phyloP scores from a whole-genome alignment of 2,113 vertebrate species.

The Alectura lathami region DNA sequence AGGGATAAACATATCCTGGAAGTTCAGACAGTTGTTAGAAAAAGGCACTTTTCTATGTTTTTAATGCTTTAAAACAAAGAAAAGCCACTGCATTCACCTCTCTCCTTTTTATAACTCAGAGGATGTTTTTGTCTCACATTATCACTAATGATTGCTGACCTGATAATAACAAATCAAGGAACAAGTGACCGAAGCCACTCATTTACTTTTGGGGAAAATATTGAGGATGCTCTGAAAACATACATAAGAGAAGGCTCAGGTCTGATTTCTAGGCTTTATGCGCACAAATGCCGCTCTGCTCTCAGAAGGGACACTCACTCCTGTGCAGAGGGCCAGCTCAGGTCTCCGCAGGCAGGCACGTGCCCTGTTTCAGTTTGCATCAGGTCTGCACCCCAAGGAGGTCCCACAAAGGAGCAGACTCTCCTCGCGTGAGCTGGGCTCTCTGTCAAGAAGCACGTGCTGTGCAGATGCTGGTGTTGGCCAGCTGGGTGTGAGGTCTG shows the following conservation, averaged over 20 bases:
- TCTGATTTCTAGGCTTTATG: not conserved
- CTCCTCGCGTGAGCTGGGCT: not conserved
- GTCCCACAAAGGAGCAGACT: not conserved
- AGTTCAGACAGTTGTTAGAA: not conserved
- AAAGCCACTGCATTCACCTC: not conserved
- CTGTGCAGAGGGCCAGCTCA: not conserved
- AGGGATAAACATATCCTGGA: not conserved
- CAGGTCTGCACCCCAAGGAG: not conserved
- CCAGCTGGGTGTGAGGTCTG: not conserved
- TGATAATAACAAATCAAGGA: not conserved
- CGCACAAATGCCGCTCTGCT: not conserved
- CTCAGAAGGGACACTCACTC: not conserved
- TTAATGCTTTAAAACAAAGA: not conserved
- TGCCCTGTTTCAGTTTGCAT: too few relatives aligned
- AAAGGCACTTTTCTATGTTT: slow-evolving; percentile 58
- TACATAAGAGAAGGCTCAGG: not conserved
- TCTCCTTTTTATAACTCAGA: not conserved
- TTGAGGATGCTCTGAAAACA: not conserved
- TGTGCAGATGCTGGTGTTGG: accelerated
- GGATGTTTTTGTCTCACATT: not conserved
- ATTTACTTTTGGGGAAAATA: not conserved
- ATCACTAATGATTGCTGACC: not conserved
- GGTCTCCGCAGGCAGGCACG: not conserved
- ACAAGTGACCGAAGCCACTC: not conserved
- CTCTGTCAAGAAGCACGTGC: not conserved